Conservation (phyloP, 2,888 invertebrate genomes). For the Priocnemis perturbator region DNA sequence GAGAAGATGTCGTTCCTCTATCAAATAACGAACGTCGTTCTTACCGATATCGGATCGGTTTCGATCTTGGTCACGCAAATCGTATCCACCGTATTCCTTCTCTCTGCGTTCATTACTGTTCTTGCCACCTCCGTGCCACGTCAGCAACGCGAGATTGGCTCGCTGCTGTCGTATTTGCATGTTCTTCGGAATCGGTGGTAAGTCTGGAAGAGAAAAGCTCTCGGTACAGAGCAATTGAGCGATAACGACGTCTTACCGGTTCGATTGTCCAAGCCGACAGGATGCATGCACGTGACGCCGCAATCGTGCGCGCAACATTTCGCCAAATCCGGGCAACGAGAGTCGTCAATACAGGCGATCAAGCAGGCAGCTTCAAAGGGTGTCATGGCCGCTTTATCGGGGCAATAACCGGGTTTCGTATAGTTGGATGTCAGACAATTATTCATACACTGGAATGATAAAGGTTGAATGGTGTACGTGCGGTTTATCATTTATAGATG, state of each 20-base stretch:
- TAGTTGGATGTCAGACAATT: slow-evolving; percentile 77
- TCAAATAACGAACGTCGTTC: slow-evolving; percentile 76
- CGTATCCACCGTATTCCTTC: no score
- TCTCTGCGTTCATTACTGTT: no score
- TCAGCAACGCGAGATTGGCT: slow-evolving; percentile 55
- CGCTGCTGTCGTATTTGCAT: slow-evolving; percentile 61
- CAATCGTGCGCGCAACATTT: slow-evolving; percentile 84
- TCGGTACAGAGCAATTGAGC: no score
- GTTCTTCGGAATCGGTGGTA: slow-evolving; percentile 59
- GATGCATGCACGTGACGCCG: slow-evolving; percentile 82
- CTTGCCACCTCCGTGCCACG: slow-evolving; percentile 45
- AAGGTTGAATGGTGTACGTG: neutral
- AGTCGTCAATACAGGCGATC: slow-evolving; percentile 80
- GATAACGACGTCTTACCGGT: slow-evolving; percentile 75
- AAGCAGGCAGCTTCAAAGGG: slow-evolving; percentile 81
- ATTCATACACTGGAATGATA: slow-evolving; percentile 78
- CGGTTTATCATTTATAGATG: no score
- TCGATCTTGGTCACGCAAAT: slow-evolving; percentile 1
- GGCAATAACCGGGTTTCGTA: slow-evolving; percentile 76
- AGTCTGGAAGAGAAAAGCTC: slow-evolving; percentile 41
- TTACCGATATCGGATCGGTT: neutral
- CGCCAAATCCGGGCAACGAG: slow-evolving; percentile 82
- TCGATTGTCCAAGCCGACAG: slow-evolving; percentile 78
- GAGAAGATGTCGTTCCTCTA: slow-evolving; percentile 84
- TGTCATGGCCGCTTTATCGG: slow-evolving; percentile 69